A percentile compares a stretch with the other conserved stretches of the same genome.
These are phyloP conservation scores for Myodes glareolus DNA, from an alignment of 2,113 vertebrate species.

Conservation along the genomic window DNA sequence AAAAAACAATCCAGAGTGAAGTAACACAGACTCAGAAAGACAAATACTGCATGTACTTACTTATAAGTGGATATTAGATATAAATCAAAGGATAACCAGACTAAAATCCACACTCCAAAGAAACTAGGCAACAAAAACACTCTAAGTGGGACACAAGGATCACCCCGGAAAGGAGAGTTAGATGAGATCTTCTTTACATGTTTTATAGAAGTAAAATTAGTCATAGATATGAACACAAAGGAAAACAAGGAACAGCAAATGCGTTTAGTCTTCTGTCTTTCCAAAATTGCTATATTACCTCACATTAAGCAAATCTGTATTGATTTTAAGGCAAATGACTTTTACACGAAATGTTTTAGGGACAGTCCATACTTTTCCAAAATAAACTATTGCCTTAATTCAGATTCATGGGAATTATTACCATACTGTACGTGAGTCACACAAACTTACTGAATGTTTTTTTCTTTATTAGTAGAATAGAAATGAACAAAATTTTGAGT, in stretches of 20 bases:
- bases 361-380: neutral
- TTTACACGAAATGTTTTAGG: neutral
- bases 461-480: neutral
- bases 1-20: no score
- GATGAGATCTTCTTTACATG: neutral
- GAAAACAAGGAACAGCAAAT: neutral
- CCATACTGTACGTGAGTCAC: neutral
- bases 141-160: no score
- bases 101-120: no score
- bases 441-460: neutral
- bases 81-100: no score
- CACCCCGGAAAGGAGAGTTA: no score
- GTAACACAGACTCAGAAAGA: no score
- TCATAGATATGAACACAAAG: neutral
- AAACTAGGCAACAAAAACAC: no score
- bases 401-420: neutral
- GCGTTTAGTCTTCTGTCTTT: neutral
- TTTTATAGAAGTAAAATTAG: constrained; percentile 17
- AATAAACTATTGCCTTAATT: neutral
- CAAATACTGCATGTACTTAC: no score
- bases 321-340: neutral
- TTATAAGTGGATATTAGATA: no score
- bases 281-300: neutral
- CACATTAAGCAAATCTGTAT: neutral
- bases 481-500: neutral